Evolutionary conservation across 1,140 invertebrate species (phyloP).

Genomic region (Drosophila oshimai): DNA sequence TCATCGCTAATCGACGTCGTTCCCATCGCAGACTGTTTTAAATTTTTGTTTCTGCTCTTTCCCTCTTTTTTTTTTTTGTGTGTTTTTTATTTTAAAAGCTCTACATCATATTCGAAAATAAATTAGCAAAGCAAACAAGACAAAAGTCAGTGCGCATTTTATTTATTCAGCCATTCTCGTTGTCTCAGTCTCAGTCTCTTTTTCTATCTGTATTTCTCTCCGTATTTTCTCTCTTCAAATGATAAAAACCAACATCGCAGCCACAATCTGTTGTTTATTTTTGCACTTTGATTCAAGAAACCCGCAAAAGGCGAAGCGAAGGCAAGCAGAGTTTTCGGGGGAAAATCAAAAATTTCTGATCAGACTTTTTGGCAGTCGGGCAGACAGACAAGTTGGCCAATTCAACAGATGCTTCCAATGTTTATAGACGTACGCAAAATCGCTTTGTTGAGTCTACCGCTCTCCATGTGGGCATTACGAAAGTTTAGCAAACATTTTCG

Average conservation of each 20-base stretch:
- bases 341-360: conserved; percentile 49
- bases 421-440: conserved; percentile 23
- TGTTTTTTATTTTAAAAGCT: conserved; percentile 77
- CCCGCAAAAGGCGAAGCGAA: conserved; percentile 8
- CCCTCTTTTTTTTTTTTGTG: conserved; percentile 30
- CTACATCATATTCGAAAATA: conserved; percentile 80
- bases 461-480: conserved; percentile 33
- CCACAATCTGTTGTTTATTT: conserved; percentile 66
- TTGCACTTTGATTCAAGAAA: conserved; percentile 64
- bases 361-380: conserved; percentile 55
- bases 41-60: conserved; percentile 10
- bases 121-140: conserved; percentile 75
- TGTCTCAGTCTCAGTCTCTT: conserved; percentile 18
- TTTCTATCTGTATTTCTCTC: neutral
- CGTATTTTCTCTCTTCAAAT: conserved; percentile 12
- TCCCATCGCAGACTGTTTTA: conserved; percentile 22
- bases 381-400: conserved; percentile 50
- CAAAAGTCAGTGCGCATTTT: conserved; percentile 58
- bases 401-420: conserved; percentile 61
- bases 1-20: conserved; percentile 14
- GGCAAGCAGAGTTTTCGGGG: conserved; percentile 13
- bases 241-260: conserved; percentile 45
- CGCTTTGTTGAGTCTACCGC: conserved; percentile 33
- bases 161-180: conserved; percentile 52
- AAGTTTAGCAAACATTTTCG: conserved; percentile 55